These are phyloP conservation scores for Chlorodrepanis virens DNA, from an alignment of 2,113 vertebrate species.

Conservation along the genomic window DNA sequence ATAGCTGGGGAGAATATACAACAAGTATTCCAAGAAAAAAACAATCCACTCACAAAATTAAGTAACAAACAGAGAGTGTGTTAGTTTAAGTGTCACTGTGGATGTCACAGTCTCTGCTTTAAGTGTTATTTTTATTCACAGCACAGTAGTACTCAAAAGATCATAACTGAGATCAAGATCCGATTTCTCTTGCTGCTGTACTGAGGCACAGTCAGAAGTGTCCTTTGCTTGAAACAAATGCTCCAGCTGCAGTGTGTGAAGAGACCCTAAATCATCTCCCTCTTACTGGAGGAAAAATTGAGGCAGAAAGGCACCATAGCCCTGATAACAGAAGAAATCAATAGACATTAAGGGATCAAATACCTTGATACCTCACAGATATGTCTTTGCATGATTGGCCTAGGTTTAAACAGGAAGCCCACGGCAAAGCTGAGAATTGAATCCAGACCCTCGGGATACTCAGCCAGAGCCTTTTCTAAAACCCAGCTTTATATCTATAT, in stretches of 20 bases:
- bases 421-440: not conserved
- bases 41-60: not conserved
- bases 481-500: not conserved
- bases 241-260: not conserved
- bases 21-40: not conserved
- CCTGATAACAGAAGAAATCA: not conserved
- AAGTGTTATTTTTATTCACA: not conserved
- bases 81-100: not conserved
- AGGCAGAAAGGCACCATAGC: not conserved
- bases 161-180: not conserved
- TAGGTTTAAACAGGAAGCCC: constrained; percentile 16
- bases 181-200: not conserved
- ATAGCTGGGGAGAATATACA: not conserved
- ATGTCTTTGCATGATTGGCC: not conserved
- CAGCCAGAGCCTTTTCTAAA: constrained; percentile 3
- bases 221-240: not conserved
- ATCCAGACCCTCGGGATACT: not conserved
- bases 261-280: not conserved
- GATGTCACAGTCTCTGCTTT: not conserved
- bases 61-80: not conserved
- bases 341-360: not conserved
- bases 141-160: not conserved
- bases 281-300: not conserved
- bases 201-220: not conserved
- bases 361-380: not conserved